Conservation (phyloP, 2,888 invertebrate genomes). For the Macroteleia sp. region DNA sequence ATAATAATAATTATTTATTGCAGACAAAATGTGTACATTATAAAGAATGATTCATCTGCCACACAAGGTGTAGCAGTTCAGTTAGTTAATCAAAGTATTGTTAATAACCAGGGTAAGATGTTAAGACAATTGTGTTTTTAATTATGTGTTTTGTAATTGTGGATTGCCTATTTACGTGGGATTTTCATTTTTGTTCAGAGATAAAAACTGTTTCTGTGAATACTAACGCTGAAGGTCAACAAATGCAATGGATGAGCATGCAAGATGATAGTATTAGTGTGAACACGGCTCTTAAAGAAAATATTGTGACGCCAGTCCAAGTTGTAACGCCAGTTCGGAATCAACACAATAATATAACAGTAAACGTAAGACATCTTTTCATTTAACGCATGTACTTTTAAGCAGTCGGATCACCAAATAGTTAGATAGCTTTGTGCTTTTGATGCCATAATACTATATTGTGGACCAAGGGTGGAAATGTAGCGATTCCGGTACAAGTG, state of each 20-base stretch:
- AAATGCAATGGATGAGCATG: constrained; percentile 78
- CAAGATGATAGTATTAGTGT: constrained; percentile 74
- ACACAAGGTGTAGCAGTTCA: constrained; percentile 69
- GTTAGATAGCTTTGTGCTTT: too few species aligned
- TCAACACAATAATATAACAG: constrained; percentile 71
- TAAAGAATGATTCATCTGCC: constrained; percentile 74
- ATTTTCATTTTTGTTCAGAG: constrained; percentile 32
- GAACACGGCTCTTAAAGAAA: constrained; percentile 72
- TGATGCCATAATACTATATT: too few species aligned
- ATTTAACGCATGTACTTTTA: too few species aligned
- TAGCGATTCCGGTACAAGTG: too few species aligned
- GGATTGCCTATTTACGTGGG: too few species aligned
- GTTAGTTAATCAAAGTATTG: constrained; percentile 70
- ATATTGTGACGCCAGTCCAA: constrained; percentile 68
- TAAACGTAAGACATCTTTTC: constrained; percentile 70
- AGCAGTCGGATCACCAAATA: too few species aligned
- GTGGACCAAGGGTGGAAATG: too few species aligned
- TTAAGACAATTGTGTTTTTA: too few species aligned
- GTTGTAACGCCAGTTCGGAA: constrained; percentile 70
- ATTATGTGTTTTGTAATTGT: too few species aligned
- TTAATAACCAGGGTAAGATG: constrained; percentile 73
- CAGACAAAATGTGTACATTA: constrained; percentile 80
- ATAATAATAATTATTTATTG: constrained; percentile 54
- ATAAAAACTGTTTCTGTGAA: constrained; percentile 50
- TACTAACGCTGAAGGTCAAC: constrained; percentile 68